A percentile compares a stretch with the other conserved stretches of the same genome.
Conservation (phyloP, 92 coral and sea anemone genomes). For the Umimayanthus kanabou region DNA sequence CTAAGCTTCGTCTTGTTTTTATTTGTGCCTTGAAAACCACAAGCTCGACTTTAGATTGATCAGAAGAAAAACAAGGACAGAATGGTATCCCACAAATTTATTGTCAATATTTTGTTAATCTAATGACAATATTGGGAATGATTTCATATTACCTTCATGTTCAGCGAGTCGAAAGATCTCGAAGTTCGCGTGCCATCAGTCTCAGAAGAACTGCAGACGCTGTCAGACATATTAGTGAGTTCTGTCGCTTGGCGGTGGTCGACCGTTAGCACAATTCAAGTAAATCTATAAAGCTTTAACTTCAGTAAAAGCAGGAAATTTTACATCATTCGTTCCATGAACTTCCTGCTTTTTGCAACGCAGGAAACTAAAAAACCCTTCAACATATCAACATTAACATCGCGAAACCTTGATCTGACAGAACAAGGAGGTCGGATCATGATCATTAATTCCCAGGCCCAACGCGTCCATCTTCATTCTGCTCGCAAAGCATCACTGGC, state of each 20-base stretch:
- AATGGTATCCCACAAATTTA: neutral
- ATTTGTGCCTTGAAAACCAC: conserved; percentile 25
- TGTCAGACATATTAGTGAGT: conserved; percentile 2
- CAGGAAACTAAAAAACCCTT: neutral
- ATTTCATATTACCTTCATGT: conserved; percentile 1
- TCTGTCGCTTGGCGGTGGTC: neutral
- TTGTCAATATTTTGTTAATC: neutral
- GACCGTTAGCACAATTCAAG: neutral
- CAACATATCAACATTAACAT: neutral
- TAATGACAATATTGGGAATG: neutral
- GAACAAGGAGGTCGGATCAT: neutral
- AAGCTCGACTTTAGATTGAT: neutral
- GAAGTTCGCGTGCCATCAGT: conserved; percentile 11
- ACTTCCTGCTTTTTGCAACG: neutral
- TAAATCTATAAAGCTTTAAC: neutral
- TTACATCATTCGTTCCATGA: neutral
- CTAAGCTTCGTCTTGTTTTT: neutral
- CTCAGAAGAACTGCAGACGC: conserved; percentile 21
- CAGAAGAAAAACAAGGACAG: conserved; percentile 13
- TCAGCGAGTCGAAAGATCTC: conserved; percentile 19
- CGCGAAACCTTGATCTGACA: neutral
- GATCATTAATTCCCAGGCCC: neutral
- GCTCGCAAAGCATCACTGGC: conserved; percentile 22
- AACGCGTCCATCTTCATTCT: neutral
- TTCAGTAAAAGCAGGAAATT: neutral